Evolutionary conservation across 2,888 invertebrate genomes (phyloP).

Genomic region (Chironomus tentans): DNA sequence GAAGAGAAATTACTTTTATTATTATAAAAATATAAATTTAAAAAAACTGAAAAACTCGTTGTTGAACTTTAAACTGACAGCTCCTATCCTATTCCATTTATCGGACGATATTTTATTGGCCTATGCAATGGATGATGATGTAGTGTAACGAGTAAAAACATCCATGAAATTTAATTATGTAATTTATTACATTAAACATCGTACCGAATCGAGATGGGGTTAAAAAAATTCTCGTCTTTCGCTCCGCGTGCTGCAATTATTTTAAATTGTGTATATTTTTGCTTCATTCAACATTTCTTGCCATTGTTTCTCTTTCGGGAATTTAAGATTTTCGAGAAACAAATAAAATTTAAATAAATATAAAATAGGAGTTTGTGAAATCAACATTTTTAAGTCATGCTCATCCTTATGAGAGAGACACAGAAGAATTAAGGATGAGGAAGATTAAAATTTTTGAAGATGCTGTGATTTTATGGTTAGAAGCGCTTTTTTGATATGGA

Average conservation of each 20-base stretch:
- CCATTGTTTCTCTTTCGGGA: too few species aligned
- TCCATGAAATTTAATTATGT: slow-evolving; percentile 12
- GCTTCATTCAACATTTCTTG: too few species aligned
- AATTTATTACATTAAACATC: slow-evolving; percentile 8
- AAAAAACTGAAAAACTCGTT: not conserved
- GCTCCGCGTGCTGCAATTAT: not conserved
- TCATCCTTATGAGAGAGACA: too few species aligned
- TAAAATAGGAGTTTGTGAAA: too few species aligned
- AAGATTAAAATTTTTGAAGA: too few species aligned
- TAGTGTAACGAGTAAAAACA: not conserved
- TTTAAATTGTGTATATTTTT: not conserved
- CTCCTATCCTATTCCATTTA: not conserved
- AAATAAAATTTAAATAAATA: too few species aligned
- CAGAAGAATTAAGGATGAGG: too few species aligned
- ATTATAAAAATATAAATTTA: not conserved
- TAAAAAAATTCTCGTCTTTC: not conserved
- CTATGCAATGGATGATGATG: not conserved
- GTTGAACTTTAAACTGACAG: slow-evolving; percentile 5
- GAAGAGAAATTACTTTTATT: not conserved
- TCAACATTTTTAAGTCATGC: too few species aligned
- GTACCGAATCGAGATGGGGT: not conserved
- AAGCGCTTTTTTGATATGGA: too few species aligned
- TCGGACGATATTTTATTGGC: slow-evolving; percentile 1
- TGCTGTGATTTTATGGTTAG: too few species aligned
- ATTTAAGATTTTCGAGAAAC: too few species aligned